Conservation (phyloP, 2,113 vertebrate genomes). For the Marmota monax region DNA sequence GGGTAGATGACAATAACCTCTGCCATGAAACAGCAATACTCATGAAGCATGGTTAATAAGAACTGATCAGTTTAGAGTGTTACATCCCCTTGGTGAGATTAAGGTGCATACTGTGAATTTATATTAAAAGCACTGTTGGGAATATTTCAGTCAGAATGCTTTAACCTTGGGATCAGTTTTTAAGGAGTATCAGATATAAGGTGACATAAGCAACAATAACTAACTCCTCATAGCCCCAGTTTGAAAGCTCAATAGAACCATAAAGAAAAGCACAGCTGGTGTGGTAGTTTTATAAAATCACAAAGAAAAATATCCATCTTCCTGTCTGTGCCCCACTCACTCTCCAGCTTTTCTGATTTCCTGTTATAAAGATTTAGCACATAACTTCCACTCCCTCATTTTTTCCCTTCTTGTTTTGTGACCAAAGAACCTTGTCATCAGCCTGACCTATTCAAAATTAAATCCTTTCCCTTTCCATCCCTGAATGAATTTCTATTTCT, state of each 20-base stretch:
- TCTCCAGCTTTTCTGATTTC: neutral
- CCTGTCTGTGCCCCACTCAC: neutral
- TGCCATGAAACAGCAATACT: neutral
- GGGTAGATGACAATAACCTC: neutral
- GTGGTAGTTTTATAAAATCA: neutral
- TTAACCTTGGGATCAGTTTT: conserved; percentile 60
- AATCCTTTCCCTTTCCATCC: neutral
- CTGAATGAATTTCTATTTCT: conserved; percentile 45
- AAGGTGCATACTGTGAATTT: conserved; percentile 8
- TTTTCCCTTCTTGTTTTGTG: conserved; percentile 21
- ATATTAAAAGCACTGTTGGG: neutral
- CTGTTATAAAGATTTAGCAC: conserved; percentile 51
- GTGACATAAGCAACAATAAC: conserved; percentile 56
- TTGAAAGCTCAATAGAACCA: conserved; percentile 52
- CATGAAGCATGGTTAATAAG: conserved; percentile 27
- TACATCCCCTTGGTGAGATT: conserved; percentile 1
- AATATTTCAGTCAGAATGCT: conserved; percentile 37
- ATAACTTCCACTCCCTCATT: neutral
- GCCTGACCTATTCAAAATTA: conserved; percentile 55
- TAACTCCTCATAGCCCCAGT: neutral
- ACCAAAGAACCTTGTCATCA: neutral
- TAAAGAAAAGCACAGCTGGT: conserved; percentile 65
- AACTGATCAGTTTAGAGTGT: neutral
- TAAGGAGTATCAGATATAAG: conserved; percentile 52
- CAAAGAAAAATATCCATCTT: conserved; percentile 55